Conservation (phyloP, 2,797 vertebrate genomes). For the Ara ararauna region DNA sequence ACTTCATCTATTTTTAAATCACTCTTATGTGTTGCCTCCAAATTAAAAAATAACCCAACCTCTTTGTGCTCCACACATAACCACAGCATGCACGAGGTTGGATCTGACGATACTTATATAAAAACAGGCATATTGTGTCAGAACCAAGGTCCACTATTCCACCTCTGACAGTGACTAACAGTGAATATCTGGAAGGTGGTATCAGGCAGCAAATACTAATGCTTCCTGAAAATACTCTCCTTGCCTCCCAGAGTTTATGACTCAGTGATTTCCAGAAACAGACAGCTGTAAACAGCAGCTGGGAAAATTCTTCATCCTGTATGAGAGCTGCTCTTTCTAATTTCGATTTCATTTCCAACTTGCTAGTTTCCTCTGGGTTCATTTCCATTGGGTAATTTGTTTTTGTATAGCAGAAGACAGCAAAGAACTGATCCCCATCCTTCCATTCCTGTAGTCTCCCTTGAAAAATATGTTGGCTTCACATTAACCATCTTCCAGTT, state of each 20-base stretch:
- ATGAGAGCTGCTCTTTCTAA: not conserved
- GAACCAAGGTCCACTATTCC: not conserved
- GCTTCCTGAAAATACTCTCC: not conserved
- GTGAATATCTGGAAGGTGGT: not conserved
- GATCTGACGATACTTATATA: not conserved
- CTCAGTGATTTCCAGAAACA: slow-evolving; percentile 17
- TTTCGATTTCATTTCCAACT: not conserved
- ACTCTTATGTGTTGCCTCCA: not conserved
- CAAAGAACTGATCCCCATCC: not conserved
- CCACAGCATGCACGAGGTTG: not conserved
- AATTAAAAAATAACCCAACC: not conserved
- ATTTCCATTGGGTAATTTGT: not conserved
- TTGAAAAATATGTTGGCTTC: not conserved
- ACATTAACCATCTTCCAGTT: not conserved
- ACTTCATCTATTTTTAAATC: slow-evolving; percentile 17
- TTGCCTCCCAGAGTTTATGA: slow-evolving; percentile 16
- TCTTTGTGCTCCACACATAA: not conserved
- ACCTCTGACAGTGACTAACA: not conserved
- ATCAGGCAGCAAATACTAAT: not conserved
- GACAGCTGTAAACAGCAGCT: not conserved
- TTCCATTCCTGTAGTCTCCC: not conserved
- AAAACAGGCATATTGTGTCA: slow-evolving; percentile 20
- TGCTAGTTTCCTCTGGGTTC: not conserved
- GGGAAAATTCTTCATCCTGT: not conserved
- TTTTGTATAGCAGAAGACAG: not conserved